phyloP scores from a whole-genome alignment of 2,888 invertebrate genomes.

The Tineola bisselliella region DNA sequence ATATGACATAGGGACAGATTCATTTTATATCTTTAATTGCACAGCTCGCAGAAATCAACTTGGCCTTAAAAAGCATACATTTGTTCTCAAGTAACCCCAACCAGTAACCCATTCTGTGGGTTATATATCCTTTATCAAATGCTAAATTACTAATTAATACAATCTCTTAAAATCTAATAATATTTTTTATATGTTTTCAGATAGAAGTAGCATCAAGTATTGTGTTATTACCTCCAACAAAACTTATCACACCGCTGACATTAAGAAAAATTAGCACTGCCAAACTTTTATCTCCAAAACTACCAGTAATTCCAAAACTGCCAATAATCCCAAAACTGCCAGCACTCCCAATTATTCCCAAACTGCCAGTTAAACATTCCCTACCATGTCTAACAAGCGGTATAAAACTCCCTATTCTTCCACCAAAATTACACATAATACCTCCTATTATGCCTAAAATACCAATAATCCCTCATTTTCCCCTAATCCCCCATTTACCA shows the following conservation, averaged over 20 bases:
- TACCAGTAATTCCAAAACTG: background rate
- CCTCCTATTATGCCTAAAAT: constrained; percentile 13
- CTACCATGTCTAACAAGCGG: background rate
- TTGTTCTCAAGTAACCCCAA: too few species aligned
- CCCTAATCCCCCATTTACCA: constrained; percentile 19
- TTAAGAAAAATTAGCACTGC: background rate
- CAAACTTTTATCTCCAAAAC: background rate
- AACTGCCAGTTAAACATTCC: background rate
- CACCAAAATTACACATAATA: constrained; percentile 14
- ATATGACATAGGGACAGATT: too few species aligned
- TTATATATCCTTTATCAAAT: too few species aligned
- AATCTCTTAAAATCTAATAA: too few species aligned
- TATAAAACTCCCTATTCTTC: background rate
- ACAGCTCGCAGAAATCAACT: too few species aligned
- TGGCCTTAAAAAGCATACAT: too few species aligned
- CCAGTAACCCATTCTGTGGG: too few species aligned
- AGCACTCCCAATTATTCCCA: constrained; percentile 16
- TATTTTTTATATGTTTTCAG: background rate
- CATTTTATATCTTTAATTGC: too few species aligned
- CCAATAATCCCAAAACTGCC: constrained; percentile 19
- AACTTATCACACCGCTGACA: background rate
- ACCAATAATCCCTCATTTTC: constrained; percentile 13
- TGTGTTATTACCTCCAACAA: background rate
- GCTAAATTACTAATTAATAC: too few species aligned
- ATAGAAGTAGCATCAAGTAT: background rate